Percentiles rank a stretch among this genome's conserved stretches.
phyloP scores from a whole-genome alignment of 2,888 invertebrate genomes.

The Phoronis australis region DNA sequence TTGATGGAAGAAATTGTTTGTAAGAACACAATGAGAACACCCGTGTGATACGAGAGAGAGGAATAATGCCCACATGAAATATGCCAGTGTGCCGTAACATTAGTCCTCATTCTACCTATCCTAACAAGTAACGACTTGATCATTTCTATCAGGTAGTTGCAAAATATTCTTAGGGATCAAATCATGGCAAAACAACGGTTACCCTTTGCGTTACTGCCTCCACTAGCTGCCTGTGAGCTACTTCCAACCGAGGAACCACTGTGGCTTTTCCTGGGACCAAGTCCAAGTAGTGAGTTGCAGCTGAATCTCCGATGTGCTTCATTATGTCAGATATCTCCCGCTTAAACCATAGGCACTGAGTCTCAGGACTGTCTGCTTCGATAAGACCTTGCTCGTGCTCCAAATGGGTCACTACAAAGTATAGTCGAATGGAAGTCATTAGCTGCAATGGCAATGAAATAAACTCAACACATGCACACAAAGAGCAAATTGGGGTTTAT shows the following conservation, averaged over 20 bases:
- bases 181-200: background rate
- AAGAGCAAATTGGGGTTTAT: too few species aligned
- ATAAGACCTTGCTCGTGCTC: slow-evolving; percentile 28
- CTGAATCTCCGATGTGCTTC: slow-evolving; percentile 19
- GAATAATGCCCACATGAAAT: too few species aligned
- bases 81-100: too few species aligned
- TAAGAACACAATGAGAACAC: too few species aligned
- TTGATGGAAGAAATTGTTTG: too few species aligned
- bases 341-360: slow-evolving; percentile 25
- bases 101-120: too few species aligned
- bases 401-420: slow-evolving; percentile 28
- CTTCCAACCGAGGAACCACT: slow-evolving; percentile 10
- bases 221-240: slow-evolving; percentile 15
- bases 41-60: too few species aligned
- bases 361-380: slow-evolving; percentile 14
- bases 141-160: too few species aligned
- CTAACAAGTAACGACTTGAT: too few species aligned
- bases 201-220: slow-evolving; percentile 19
- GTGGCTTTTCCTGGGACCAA: slow-evolving; percentile 12
- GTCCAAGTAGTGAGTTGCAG: slow-evolving; percentile 30
- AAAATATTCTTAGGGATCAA: too few species aligned
- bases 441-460: background rate
- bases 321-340: slow-evolving; percentile 26
- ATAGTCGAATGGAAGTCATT: background rate
- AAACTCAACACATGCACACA: too few species aligned